Base-by-base conservation (phyloP, 1,140 invertebrate genomes). In the Drosophila aff. region DNA sequence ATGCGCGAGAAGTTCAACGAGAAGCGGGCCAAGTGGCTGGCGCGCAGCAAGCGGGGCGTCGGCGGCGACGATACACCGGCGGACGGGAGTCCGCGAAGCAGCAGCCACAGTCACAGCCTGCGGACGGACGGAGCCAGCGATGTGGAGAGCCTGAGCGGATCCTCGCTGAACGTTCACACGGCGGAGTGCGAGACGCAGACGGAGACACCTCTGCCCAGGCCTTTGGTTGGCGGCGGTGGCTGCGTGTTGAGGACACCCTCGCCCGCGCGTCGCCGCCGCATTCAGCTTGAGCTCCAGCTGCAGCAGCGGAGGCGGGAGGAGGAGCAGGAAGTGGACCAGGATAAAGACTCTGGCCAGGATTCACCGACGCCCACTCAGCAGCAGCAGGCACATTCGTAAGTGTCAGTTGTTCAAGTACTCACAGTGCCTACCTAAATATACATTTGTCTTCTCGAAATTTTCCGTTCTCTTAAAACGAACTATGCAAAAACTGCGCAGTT, bases 401-500 rank as follows among this genome's bases (percentile, higher is more conserved):
- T 76, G 74, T 36, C 81, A 89, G 47, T 40, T 49, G 28, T 47
- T 64, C 41, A 11, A 52, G 43, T 63, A 41, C 58, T 73, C 53
- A 49, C 28, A 66, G 23, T 52, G 44, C 69, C 50, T 38, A 64
- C 16, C 49, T 23, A 26, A 67, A 43, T 57, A 47, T 36, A 52
- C 15, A 47, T 73, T 63, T 57, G 5, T 69, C 58, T 61, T 75
- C 61, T 73, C 76, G 66, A 91, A 91, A 87, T 87, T 91, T 62
- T 80, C 68, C 46, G 82, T 90, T 74, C 40, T 23, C 18, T 36
- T 33, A 61, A 67, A 66, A 78, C 81, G 59, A 86, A 92, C 73
- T 79, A 92, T 92, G 91, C 91, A 92, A 81, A 92, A 92, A 91
- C 68, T 92, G 76, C 82, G 91, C 76, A 92, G 90, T 76, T 82